Base-by-base conservation (phyloP, 2,888 invertebrate species). In the Sipha maydis region DNA sequence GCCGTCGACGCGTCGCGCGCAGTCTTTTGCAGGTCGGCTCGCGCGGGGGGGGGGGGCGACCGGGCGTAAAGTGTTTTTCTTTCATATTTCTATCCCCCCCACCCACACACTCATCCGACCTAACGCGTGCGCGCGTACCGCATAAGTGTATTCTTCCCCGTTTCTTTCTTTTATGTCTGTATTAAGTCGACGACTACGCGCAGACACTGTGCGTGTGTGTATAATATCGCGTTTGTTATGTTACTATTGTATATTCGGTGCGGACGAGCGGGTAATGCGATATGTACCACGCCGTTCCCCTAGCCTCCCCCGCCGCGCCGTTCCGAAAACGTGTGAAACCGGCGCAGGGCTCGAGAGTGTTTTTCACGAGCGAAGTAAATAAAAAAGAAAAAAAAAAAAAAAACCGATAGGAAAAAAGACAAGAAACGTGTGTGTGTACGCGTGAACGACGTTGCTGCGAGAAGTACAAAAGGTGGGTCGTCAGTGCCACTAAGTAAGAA, bases 11-110 rank as follows among this genome's bases (percentile, higher is more conserved):
- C 48, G 31, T 8, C 38, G 2, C 61, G 25, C 69, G 11, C 69
- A n/a, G 28, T 69, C n/a, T 69, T 69, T 69, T 25, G 75, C 21
- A 38, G 76, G 31, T 48, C 38, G 38, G 76, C 17, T 17, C 14
- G 78, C 56, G 31, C 56, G 54, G 78, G 34, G 34, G 34, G 34
- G 34, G 34, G 4, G 34, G 69, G 28, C 34, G 31, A n/a, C 76
- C 31, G 83, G 17, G 71, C 1, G n/a, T 71, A 85, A 85, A 85
- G 85, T 85, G 85, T 85, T 85, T 85, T 79, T 79, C 85, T 85
- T 71, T 85, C 85, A 78, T 79, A 79, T 79, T 85, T 67, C 21
- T 34, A 21, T 21, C 14, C 48, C 48, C 41, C 0, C 48, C 75
- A 14, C 34, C 38, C 38, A 1, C 75, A 3, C 25, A 21, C 3